Percentiles rank a stretch among this genome's conserved stretches.
Conservation (phyloP, 1,140 invertebrate genomes). For the Nasonia giraulti region DNA sequence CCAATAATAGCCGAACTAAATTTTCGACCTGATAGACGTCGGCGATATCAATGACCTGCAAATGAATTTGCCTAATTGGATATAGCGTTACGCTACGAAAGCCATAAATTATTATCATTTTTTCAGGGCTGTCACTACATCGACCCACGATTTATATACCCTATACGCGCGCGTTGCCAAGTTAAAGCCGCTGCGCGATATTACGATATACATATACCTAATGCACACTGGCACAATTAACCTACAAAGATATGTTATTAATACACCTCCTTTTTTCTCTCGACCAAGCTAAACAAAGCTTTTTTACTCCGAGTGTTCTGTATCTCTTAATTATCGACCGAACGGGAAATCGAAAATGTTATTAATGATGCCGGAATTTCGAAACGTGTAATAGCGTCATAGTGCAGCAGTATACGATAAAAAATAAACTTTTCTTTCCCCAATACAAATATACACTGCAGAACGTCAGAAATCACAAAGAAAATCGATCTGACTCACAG, state of each 20-base stretch:
- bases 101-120: slow-evolving; percentile 20
- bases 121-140: background rate
- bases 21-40: background rate
- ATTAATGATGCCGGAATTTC: background rate
- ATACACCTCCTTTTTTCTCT: background rate
- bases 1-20: background rate
- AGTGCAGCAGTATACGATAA: too few species aligned
- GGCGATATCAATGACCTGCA: slow-evolving; percentile 10
- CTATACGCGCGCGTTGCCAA: background rate
- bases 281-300: background rate
- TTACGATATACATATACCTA: background rate
- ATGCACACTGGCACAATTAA: background rate
- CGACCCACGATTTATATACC: slow-evolving; percentile 4
- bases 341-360: background rate
- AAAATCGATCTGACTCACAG: background rate
- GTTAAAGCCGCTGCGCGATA: background rate
- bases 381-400: too few species aligned
- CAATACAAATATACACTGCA: background rate
- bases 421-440: too few species aligned
- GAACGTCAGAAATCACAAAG: background rate
- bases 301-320: background rate
- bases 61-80: slow-evolving; percentile 29
- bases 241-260: slow-evolving; percentile 13
- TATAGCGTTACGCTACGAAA: background rate
- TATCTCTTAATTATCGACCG: background rate